Evolutionary conservation across 1,140 invertebrate species (phyloP), one percentile per base, ranked within the genome.

Genomic region (Drosophila quadrilineata): DNA sequence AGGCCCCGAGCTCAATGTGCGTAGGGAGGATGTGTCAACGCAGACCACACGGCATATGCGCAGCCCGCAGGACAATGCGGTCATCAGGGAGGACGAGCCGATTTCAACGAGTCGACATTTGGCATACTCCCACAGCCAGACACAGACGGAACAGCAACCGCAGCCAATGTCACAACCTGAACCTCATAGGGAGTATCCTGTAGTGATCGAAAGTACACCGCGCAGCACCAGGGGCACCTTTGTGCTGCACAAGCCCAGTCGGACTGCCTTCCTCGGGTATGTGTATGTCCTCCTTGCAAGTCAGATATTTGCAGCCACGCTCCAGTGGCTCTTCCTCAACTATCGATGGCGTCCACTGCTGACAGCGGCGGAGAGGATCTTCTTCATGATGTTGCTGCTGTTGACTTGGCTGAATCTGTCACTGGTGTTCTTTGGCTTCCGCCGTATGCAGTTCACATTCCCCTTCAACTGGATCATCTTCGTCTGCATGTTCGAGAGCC

Each of bases 391-490:
- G 22, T 24, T 79, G 26, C 22, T 79, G 28, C 28, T 79, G 3
- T 16, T 79, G 8, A 46, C 59, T 28, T 79, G 70, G 65, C 2
- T 48, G 6, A 79, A 79, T 12, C 12, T 79, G 21, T 29, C 71
- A 8, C 12, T 66, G 14, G 40, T 28, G 6, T 79, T 71, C 24
- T 10, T 77, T 2, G 79, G 79, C 2, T 82, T 82, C 6, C 79
- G 77, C n/a, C 56, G 77, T 0, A 35, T 79, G 41, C 75, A 80
- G 36, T 24, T 49, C n/a, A 58, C 14, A 0, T 60, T 16, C 3
- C 75, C 75, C 9, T 16, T 71, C 1, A 79, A 79, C n/a, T 79
- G 75, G 75, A 70, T 79, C 6, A 6, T 80, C 3, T 71, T 79
- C 21, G 33, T 22, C 1, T 66, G 53, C 65, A 62, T 77, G 16